Conservation (phyloP, 64 coral and sea anemone genomes). For the Porites lutea region DNA sequence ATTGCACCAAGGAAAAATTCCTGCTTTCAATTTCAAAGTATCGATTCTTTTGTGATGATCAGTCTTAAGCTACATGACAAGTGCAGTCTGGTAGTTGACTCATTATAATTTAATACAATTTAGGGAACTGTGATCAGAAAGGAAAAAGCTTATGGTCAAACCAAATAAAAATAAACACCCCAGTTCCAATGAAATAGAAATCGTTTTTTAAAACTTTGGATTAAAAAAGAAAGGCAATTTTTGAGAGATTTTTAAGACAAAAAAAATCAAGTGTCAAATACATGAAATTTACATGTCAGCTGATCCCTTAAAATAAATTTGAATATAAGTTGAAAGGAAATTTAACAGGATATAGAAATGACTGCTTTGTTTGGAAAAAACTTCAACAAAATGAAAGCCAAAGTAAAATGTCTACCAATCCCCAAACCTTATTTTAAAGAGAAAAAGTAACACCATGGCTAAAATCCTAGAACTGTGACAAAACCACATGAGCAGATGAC, state of each 20-base stretch:
- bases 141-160: slow-evolving; percentile 39
- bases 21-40: slow-evolving; percentile 37
- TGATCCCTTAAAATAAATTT: slow-evolving; percentile 31
- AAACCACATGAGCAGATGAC: slow-evolving; percentile 19
- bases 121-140: slow-evolving; percentile 25
- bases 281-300: slow-evolving; percentile 37
- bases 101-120: slow-evolving; percentile 82
- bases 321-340: neutral
- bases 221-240: too few relatives aligned
- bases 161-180: slow-evolving; percentile 20
- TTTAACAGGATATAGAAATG: neutral
- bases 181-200: neutral
- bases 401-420: neutral
- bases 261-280: slow-evolving; percentile 10
- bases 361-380: neutral
- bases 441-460: neutral
- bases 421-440: neutral
- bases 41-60: slow-evolving; percentile 31
- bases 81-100: slow-evolving; percentile 43
- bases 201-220: too few relatives aligned
- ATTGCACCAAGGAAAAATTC: slow-evolving; percentile 41
- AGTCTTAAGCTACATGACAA: slow-evolving; percentile 54
- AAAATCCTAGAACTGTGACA: neutral
- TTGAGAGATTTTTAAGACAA: neutral
- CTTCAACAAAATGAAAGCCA: neutral